Evolutionary conservation across 2,888 invertebrate genomes (phyloP).

Genomic region (Eilema depressum): DNA sequence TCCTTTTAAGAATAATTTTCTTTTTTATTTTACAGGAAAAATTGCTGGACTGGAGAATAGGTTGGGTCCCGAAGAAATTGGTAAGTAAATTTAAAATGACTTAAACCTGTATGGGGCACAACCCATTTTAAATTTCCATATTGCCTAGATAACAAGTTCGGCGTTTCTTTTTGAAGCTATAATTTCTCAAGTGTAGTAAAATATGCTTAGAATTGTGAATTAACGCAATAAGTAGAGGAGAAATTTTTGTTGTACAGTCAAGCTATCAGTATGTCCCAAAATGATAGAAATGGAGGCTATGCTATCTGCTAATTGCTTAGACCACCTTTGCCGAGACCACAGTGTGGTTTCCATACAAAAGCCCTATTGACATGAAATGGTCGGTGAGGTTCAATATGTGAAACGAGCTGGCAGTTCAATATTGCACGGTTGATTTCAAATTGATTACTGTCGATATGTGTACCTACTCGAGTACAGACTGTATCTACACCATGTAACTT

Average conservation of each 20-base stretch:
- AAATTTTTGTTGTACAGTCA: background rate
- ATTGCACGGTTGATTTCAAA: slow-evolving; percentile 57
- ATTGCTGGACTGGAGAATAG: too few species aligned
- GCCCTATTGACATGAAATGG: slow-evolving; percentile 73
- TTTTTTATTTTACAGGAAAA: too few species aligned
- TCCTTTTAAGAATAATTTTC: too few species aligned
- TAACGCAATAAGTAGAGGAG: background rate
- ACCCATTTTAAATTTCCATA: too few species aligned
- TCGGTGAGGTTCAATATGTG: slow-evolving; percentile 59
- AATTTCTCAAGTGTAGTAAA: background rate
- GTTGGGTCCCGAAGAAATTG: too few species aligned
- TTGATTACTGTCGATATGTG: slow-evolving; percentile 57
- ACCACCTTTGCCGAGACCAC: slow-evolving; percentile 71
- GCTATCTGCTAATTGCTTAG: slow-evolving; percentile 78
- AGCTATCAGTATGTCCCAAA: slow-evolving; percentile 39
- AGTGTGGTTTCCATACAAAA: slow-evolving; percentile 76
- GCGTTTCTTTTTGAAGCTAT: too few species aligned
- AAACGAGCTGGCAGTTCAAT: slow-evolving; percentile 56
- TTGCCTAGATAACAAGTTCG: too few species aligned
- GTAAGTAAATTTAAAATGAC: too few species aligned
- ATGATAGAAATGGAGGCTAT: slow-evolving; percentile 56
- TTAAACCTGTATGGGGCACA: too few species aligned
- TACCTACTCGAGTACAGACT: slow-evolving; percentile 18
- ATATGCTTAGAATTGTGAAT: too few species aligned
- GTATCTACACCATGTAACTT: background rate